phyloP scores from a whole-genome alignment of 23 tunicate genomes.

The Aplidium turbinatum region DNA sequence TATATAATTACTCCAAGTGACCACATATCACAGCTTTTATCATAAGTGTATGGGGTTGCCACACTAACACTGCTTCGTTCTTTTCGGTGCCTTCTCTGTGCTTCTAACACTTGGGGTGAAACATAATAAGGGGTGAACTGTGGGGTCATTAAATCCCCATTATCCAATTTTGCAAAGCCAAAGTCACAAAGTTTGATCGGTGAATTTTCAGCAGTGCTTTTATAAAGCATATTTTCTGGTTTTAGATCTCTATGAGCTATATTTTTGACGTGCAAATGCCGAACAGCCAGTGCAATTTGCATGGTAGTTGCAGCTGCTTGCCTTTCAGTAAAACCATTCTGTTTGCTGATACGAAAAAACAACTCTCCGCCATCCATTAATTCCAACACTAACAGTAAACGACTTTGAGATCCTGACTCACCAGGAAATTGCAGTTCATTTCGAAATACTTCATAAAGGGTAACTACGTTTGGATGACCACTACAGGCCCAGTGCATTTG shows the following conservation, averaged over 20 bases:
- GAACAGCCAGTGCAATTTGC: constrained; percentile 95
- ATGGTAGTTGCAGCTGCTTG: constrained; percentile 94
- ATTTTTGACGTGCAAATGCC: constrained; percentile 82
- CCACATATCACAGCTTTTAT: constrained; percentile 99
- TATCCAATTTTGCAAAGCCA: constrained; percentile 97
- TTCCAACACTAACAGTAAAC: constrained; percentile 82
- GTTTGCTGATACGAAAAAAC: constrained; percentile 88
- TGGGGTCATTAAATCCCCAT: constrained; percentile 91
- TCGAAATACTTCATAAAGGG: constrained; percentile 86
- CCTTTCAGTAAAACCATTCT: constrained; percentile 91
- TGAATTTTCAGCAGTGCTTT: constrained; percentile 64
- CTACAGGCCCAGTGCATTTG: constrained; percentile 96
- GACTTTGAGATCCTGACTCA: constrained; percentile 84
- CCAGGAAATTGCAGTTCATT: constrained; percentile 98
- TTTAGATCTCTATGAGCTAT: constrained; percentile 97
- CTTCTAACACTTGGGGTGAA: constrained; percentile 95
- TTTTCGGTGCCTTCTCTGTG: constrained; percentile 82
- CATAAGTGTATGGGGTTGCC: constrained; percentile 81
- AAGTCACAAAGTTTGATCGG: constrained; percentile 94
- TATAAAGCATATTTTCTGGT: constrained; percentile 93
- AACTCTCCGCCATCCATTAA: constrained; percentile 99
- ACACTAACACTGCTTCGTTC: constrained; percentile 69
- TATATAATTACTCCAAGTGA: constrained; percentile 96
- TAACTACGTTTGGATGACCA: constrained; percentile 92
- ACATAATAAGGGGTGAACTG: constrained; percentile 98